These are phyloP conservation scores for Catocala nupta DNA, from an alignment of 2,888 invertebrate species.

Conservation along the genomic window DNA sequence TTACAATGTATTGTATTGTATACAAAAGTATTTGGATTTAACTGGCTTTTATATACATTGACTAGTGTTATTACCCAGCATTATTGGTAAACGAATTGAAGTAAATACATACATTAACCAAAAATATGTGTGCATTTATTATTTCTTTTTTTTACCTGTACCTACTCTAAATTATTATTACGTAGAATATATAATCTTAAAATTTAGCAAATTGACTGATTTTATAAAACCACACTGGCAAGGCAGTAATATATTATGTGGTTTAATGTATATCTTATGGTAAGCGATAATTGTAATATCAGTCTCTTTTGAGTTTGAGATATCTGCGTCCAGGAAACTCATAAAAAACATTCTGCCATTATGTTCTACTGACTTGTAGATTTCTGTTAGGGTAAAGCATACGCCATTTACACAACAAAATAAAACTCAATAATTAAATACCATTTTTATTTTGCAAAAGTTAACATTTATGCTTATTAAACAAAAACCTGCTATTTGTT, in stretches of 20 bases:
- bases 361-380: no score
- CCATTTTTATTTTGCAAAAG: slow-evolving; percentile 51
- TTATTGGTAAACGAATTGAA: slow-evolving; percentile 74
- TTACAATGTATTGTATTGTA: slow-evolving; percentile 63
- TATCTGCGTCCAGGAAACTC: no score
- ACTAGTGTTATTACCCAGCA: slow-evolving; percentile 73
- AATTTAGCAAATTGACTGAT: no score
- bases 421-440: slow-evolving; percentile 32
- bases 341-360: no score
- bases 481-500: slow-evolving; percentile 21
- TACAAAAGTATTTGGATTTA: slow-evolving; percentile 70
- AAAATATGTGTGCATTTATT: slow-evolving; percentile 57
- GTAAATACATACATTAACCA: slow-evolving; percentile 76
- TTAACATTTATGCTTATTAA: slow-evolving; percentile 41
- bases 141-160: neutral
- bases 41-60: slow-evolving; percentile 80
- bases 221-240: no score
- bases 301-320: no score
- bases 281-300: no score
- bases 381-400: no score
- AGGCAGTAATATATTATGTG: no score
- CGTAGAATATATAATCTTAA: no score
- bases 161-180: no score
- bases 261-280: no score
- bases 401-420: slow-evolving; percentile 1